A percentile compares a stretch with the other conserved stretches of the same genome.
Evolutionary conservation across 1,140 invertebrate genomes (phyloP).

Genomic region (Amphibalanus amphitrite): DNA sequence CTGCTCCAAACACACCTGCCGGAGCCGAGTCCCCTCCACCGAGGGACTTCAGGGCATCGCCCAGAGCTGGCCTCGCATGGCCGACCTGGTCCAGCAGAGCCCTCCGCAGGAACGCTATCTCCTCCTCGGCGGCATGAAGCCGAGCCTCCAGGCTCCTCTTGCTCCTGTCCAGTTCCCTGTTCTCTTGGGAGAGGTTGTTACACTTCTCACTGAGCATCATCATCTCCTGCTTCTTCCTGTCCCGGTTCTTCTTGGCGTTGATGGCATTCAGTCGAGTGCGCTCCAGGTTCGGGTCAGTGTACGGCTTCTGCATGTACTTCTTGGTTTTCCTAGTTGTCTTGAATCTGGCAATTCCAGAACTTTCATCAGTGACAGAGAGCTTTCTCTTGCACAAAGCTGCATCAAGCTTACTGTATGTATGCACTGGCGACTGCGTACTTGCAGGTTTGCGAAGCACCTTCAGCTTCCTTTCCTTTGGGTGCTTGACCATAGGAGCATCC

Average conservation of each 20-base stretch:
- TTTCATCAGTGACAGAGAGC: not conserved
- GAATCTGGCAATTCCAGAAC: not conserved
- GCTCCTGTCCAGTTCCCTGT: not conserved
- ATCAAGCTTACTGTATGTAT: not conserved
- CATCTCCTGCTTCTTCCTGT: constrained; percentile 16
- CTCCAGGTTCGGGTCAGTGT: constrained; percentile 14
- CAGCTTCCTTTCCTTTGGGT: not conserved
- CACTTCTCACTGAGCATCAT: constrained; percentile 6
- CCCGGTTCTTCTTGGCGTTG: constrained; percentile 19
- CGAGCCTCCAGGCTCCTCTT: not conserved
- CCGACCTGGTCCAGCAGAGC: not conserved
- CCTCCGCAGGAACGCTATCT: not conserved
- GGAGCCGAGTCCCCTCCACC: not conserved
- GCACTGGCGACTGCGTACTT: not conserved
- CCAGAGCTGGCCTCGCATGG: not conserved
- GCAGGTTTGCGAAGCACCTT: not conserved
- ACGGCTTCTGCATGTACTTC: constrained; percentile 10
- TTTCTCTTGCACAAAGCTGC: no score
- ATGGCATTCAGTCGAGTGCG: constrained; percentile 18
- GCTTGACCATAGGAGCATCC: not conserved
- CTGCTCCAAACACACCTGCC: not conserved
- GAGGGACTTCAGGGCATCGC: not conserved
- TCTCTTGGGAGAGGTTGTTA: not conserved
- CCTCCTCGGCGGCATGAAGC: not conserved
- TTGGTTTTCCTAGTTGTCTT: not conserved